These are phyloP conservation scores for Talpa occidentalis DNA, from an alignment of 2,113 vertebrate species.

Conservation along the genomic window DNA sequence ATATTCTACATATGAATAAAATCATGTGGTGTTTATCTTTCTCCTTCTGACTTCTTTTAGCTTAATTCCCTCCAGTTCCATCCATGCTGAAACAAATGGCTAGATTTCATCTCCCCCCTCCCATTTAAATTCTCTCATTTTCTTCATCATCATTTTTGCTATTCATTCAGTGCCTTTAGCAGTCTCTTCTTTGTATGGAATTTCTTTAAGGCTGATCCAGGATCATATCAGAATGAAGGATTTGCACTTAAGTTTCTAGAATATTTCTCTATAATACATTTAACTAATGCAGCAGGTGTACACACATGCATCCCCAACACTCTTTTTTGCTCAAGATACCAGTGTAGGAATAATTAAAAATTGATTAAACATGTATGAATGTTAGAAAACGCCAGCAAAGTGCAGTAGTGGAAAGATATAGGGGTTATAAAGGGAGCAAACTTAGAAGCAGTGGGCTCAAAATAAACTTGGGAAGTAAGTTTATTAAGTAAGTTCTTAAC, in stretches of 20 bases:
- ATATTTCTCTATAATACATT: neutral
- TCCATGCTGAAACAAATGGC: too few relatives aligned
- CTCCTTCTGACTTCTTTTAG: too few relatives aligned
- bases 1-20: too few relatives aligned
- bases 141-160: neutral
- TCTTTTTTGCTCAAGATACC: neutral
- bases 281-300: neutral
- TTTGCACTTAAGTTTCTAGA: neutral
- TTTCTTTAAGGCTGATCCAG: neutral
- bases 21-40: too few relatives aligned
- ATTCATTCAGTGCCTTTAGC: constrained; percentile 33
- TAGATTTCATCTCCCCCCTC: too few relatives aligned
- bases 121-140: constrained; percentile 34
- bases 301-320: neutral
- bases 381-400: neutral
- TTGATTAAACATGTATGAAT: neutral
- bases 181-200: neutral
- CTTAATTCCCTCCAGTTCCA: too few relatives aligned
- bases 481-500: too few relatives aligned
- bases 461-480: constrained; percentile 75
- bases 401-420: constrained; percentile 53
- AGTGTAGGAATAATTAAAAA: constrained; percentile 10
- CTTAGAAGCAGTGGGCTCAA: constrained; percentile 34
- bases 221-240: neutral
- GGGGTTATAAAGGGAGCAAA: constrained; percentile 47